Evolutionary conservation across 2,888 invertebrate genomes (phyloP), one percentile per base, ranked within the genome.

Genomic region (Epicampocera succincta): DNA sequence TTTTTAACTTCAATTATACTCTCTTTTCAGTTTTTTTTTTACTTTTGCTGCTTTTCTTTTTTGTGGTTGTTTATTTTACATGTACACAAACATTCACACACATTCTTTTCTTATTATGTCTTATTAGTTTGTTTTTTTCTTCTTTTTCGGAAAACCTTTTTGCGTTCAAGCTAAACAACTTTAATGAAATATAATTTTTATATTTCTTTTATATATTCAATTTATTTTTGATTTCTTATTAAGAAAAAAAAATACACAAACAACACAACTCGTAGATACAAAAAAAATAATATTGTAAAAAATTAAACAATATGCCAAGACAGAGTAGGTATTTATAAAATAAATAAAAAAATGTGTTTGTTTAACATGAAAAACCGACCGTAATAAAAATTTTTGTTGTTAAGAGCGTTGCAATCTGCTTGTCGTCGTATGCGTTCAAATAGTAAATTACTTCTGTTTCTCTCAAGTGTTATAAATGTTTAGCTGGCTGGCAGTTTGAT

Each of bases 381-480:
- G 69, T 76, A 76, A 69, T 68, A 66, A 68, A 42, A 25, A 46
- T 50, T 58, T 50, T 61, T 42, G 40, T 71, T 60, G 15, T 56
- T 25, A n/a, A 63, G 73, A 73, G 25, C 66, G 78, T 21, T 71
- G 71, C 65, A 80, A 58, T 46, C 52, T n/a, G 19, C 50, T 29
- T 11, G 46, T 19, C 71, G 80, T 80, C 54, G 40, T 74, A 66
- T 11, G 25, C 60, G 65, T 54, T 78, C 69, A 78, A 74, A 71
- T 61, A 74, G 74, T 66, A 71, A 82, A 78, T 54, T 69, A 78
- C 78, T 69, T 82, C 82, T 82, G 74, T 46, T 69, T 74, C 82
- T 82, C 74, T 82, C 58, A 65, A 78, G 54, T 38, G 52, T 50
- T 69, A 44, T 46, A 48, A 65, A 66, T 60, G 74, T 54, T 75